These are phyloP conservation scores for Adelges cooleyi DNA, from an alignment of 1,140 invertebrate genomes.

Conservation along the genomic window DNA sequence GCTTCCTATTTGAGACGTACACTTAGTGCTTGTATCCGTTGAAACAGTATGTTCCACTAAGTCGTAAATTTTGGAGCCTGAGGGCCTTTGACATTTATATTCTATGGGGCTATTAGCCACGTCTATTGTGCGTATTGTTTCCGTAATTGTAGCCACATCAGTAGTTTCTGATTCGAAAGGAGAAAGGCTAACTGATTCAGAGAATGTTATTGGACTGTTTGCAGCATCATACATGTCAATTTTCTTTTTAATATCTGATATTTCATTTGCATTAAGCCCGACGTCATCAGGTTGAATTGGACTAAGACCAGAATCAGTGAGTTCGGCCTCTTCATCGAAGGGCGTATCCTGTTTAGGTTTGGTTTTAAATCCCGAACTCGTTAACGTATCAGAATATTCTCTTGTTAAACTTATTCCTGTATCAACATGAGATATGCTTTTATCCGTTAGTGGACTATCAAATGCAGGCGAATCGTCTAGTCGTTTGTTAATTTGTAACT, in stretches of 20 bases:
- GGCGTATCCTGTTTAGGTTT: constrained; percentile 39
- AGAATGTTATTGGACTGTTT: constrained; percentile 41
- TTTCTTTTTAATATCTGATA: constrained; percentile 36
- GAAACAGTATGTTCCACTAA: too few species aligned
- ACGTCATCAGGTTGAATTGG: constrained; percentile 44
- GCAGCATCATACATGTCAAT: constrained; percentile 36
- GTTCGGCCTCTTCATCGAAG: constrained; percentile 42
- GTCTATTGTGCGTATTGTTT: constrained; percentile 41
- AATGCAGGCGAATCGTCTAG: constrained; percentile 36
- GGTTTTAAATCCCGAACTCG: constrained; percentile 39
- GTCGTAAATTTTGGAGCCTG: neutral
- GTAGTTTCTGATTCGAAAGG: constrained; percentile 39
- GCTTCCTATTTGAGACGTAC: constrained; percentile 37
- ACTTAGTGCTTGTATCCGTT: too few species aligned
- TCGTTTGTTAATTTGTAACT: neutral
- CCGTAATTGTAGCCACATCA: constrained; percentile 42
- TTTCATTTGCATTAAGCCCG: constrained; percentile 34
- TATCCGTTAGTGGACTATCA: constrained; percentile 41
- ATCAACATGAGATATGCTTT: constrained; percentile 43
- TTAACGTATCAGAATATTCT: constrained; percentile 41
- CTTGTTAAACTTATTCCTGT: constrained; percentile 43
- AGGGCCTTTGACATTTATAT: neutral
- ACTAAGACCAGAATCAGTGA: constrained; percentile 45
- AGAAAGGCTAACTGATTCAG: constrained; percentile 37
- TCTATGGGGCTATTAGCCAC: constrained; percentile 39